Conservation (phyloP, 1,140 invertebrate species). For the Drosophila orena region DNA sequence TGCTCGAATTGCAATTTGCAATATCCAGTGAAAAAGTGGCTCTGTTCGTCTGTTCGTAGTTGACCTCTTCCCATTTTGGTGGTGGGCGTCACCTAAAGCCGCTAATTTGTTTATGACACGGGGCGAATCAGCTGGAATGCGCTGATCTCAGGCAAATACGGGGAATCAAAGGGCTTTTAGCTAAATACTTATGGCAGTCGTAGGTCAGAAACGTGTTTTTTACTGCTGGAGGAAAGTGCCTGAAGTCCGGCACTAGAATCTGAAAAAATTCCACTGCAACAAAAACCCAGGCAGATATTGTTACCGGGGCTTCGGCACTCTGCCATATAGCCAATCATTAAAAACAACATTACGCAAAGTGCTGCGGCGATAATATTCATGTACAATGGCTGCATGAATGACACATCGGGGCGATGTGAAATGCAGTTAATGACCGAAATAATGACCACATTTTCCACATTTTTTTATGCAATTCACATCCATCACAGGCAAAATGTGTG, state of each 20-base stretch:
- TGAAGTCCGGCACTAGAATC: neutral
- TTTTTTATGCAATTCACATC: slow-evolving; percentile 21
- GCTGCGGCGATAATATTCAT: slow-evolving; percentile 24
- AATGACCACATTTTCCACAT: slow-evolving; percentile 21
- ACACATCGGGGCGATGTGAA: slow-evolving; percentile 14
- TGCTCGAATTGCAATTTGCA: slow-evolving; percentile 51
- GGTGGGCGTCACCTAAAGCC: slow-evolving; percentile 1
- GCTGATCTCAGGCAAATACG: slow-evolving; percentile 28
- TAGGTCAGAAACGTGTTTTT: slow-evolving; percentile 18
- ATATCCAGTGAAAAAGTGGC: slow-evolving; percentile 13
- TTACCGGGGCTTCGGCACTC: neutral
- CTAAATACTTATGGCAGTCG: slow-evolving; percentile 17
- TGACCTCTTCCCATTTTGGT: slow-evolving; percentile 60
- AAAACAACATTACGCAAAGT: slow-evolving; percentile 27
- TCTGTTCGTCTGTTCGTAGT: slow-evolving; percentile 32
- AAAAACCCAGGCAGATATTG: neutral
- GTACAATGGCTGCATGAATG: slow-evolving; percentile 9
- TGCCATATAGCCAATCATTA: slow-evolving; percentile 17
- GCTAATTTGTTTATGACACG: slow-evolving; percentile 3
- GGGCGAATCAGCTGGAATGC: neutral
- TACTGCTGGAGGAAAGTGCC: neutral
- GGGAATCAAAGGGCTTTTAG: slow-evolving; percentile 1
- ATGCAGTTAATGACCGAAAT: slow-evolving; percentile 28
- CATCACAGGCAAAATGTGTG: slow-evolving; percentile 20
- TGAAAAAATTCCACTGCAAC: neutral